A percentile compares a stretch with the other conserved stretches of the same genome.
These are phyloP conservation scores for Aplocera efformata DNA, from an alignment of 2,888 invertebrate genomes.

Conservation along the genomic window DNA sequence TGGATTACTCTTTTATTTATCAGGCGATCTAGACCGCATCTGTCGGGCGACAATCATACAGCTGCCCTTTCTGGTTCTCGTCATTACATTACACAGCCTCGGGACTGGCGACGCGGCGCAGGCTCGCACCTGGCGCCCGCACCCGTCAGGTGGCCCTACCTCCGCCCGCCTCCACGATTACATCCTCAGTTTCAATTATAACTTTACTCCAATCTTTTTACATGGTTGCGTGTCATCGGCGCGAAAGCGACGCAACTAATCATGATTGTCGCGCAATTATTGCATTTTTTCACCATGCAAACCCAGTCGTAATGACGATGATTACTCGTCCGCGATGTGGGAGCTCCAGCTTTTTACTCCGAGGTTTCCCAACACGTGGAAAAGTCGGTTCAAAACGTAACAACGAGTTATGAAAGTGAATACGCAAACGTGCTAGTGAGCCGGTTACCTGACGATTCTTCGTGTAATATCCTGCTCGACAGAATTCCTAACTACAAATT, in stretches of 20 bases:
- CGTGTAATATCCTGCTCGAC: slow-evolving; percentile 60
- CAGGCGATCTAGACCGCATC: slow-evolving; percentile 75
- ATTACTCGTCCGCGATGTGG: slow-evolving; percentile 68
- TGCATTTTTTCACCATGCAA: slow-evolving; percentile 49
- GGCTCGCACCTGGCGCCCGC: slow-evolving; percentile 64
- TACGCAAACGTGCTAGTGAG: slow-evolving; percentile 61
- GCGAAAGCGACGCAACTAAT: slow-evolving; percentile 60
- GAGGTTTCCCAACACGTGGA: slow-evolving; percentile 68
- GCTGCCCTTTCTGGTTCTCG: slow-evolving; percentile 69
- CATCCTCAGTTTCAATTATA: slow-evolving; percentile 25
- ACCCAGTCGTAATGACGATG: slow-evolving; percentile 53
- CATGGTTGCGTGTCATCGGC: slow-evolving; percentile 49
- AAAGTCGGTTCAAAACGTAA: slow-evolving; percentile 71
- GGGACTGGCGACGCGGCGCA: slow-evolving; percentile 41
- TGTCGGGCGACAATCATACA: slow-evolving; percentile 66
- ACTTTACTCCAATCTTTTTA: slow-evolving; percentile 31
- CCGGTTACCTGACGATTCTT: slow-evolving; percentile 52
- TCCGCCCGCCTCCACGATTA: slow-evolving; percentile 26
- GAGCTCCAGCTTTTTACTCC: slow-evolving; percentile 68
- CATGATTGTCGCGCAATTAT: slow-evolving; percentile 58
- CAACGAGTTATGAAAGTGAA: slow-evolving; percentile 73
- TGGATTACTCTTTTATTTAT: slow-evolving; percentile 72
- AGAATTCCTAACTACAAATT: slow-evolving; percentile 48
- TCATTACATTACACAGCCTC: slow-evolving; percentile 51
- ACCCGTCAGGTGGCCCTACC: slow-evolving; percentile 49